Percentiles rank a stretch among this genome's conserved stretches.
Evolutionary conservation across 2,888 invertebrate genomes (phyloP).

Genomic region (Quadroppia sp.): DNA sequence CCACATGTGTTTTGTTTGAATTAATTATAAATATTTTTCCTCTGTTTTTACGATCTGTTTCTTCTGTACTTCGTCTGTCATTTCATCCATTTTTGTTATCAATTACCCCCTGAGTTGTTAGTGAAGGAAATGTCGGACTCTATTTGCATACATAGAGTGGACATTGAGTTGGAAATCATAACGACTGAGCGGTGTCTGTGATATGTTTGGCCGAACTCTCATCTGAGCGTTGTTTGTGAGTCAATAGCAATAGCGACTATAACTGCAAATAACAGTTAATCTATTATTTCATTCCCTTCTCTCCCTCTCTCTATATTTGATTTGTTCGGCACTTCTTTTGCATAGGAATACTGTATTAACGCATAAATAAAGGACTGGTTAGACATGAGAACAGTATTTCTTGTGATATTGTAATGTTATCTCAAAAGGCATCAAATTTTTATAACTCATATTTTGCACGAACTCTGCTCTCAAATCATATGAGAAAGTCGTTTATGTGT

Average conservation of each 20-base stretch:
- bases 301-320: neutral
- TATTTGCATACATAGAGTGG: conserved; percentile 3
- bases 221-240: conserved; percentile 1
- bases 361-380: conserved; percentile 25
- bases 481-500: conserved; percentile 10
- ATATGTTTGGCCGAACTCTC: neutral
- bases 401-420: neutral
- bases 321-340: conserved; percentile 29
- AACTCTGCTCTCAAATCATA: conserved; percentile 7
- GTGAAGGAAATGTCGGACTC: neutral
- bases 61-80: neutral
- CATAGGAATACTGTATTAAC: conserved; percentile 1
- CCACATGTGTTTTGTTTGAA: neutral
- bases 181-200: neutral
- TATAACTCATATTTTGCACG: conserved; percentile 26
- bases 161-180: neutral
- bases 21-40: conserved; percentile 13
- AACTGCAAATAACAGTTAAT: conserved; percentile 29
- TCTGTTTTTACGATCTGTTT: neutral
- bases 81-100: neutral
- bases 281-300: conserved; percentile 9
- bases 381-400: conserved; percentile 14
- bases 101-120: conserved; percentile 9
- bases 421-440: neutral
- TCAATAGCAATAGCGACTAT: conserved; percentile 1